Percentiles rank a stretch among this genome's conserved stretches.
phyloP scores from a whole-genome alignment of 1,140 invertebrate species.

The Drosophila subpulchrella region DNA sequence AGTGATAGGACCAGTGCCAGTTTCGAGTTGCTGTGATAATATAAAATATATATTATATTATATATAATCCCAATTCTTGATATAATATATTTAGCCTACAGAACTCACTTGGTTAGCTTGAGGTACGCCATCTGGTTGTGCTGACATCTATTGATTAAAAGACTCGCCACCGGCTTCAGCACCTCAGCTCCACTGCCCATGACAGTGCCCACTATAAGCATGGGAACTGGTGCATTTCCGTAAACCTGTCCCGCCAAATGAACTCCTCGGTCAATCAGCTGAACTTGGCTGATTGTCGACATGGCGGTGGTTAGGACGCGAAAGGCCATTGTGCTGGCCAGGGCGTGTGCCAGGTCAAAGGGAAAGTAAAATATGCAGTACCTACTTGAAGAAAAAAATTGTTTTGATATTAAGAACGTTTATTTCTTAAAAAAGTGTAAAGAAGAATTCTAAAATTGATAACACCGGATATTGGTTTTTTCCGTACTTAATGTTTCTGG shows the following conservation, averaged over 20 bases:
- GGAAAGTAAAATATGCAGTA: constrained; percentile 67
- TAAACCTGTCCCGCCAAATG: constrained; percentile 39
- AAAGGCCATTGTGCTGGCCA: constrained; percentile 32
- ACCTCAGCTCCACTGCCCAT: constrained; percentile 68
- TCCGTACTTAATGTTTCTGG: no score
- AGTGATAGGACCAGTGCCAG: constrained; percentile 43
- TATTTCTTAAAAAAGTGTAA: no score
- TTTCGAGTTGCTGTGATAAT: constrained; percentile 57
- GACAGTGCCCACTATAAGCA: constrained; percentile 61
- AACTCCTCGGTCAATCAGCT: constrained; percentile 58
- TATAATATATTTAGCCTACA: no score
- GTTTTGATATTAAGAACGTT: no score
- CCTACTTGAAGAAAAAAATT: constrained; percentile 12
- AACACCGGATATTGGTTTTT: no score
- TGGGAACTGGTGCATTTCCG: constrained; percentile 51
- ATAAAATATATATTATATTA: background rate
- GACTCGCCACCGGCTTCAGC: constrained; percentile 54
- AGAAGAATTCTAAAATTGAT: no score
- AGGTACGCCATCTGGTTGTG: constrained; percentile 38
- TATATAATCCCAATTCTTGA: no score
- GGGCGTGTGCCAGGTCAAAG: constrained; percentile 36
- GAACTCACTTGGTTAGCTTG: constrained; percentile 63
- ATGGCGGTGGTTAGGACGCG: constrained; percentile 50
- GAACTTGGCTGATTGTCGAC: constrained; percentile 56
- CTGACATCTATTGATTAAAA: constrained; percentile 64